Base-by-base conservation (phyloP, 2,797 vertebrate species). In the Danio jaintianensis region DNA sequence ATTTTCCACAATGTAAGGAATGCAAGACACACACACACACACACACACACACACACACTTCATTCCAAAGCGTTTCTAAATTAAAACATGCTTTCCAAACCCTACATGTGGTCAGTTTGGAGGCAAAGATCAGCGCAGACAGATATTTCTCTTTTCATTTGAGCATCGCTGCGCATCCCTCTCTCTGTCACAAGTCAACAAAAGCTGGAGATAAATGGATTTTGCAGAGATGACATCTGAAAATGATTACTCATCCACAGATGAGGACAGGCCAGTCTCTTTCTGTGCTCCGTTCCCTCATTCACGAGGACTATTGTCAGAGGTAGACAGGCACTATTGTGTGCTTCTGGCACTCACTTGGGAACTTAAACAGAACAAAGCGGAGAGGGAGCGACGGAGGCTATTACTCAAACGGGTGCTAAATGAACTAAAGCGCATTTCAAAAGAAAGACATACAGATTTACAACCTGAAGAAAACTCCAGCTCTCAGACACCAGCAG, bases 321-420 rank as follows among this genome's bases (percentile, higher is more conserved):
- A 78, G 81, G 82, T 71, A 90, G 91, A 93, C 91, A 89, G 90
- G 83, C 73, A 80, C 88, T 84, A 92, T 91, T 92, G 92, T 92
- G 85, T 75, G 29, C 86, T 62, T 76, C 76, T 82, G 86, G 85
- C 87, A 85, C 88, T 88, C 82, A 84, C 78, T 88, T 85, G 77
- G 84, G 78, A 81, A 82, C 86, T 87, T 87, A 86, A 78, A 74
- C 3, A n/a, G 85, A 59, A 89, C 89, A 88, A 91, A 90, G 85
- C 70, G 61, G 83, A 20, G 83, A 22, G 75, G 79, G 80, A 84
- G 78, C 83, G 85, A 88, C 85, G 73, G 62, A 42, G 69, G 78
- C 80, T 15, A 82, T 86, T 80, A 82, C 73, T 86, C 85, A 86
- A 62, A 63, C 55, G 55, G 56, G 40, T 78, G 79, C 75, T 69